Base-by-base conservation (phyloP, 1,140 invertebrate species). In the Pachyrhynchus sulphureomaculatus region DNA sequence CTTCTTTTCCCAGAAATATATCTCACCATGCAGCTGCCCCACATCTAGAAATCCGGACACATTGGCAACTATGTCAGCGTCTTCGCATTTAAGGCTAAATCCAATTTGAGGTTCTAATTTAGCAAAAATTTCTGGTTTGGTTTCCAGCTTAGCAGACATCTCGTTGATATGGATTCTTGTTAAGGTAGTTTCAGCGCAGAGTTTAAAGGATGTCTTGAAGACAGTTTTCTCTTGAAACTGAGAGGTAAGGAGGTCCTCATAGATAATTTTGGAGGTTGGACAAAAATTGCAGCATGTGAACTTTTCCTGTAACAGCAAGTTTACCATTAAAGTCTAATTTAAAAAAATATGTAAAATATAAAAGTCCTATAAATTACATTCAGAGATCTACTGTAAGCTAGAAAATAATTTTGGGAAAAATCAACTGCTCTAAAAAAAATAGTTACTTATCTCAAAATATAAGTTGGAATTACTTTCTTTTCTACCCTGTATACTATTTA, bases 1-100 rank as follows among this genome's bases (percentile, higher is more conserved):
- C 29, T 54, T 62, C 5, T 36, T 45, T 8, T 62, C 58, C 64
- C 64, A 66, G 13, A 47, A 58, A n/a, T 47, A 17, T 0, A 15
- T 17, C 4, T 52, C 53, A 6, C 48, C 36, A 9, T n/a, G n/a
- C 8, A 21, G 4, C 12, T 10, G 39, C 8, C 64, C 64, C 32
- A 66, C 15, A 9, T 55, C 55, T 17, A 66, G 21, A 23, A 66
- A 66, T 32, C 64, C 53, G 2, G 54, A 47, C 23, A 56, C 9
- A 1, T 48, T 42, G 4, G 24, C 24, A 13, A 36, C 41, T 5
- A 59, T 47, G 12, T 32, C 15, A 4, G 47, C n/a, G 6, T 53
- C 32, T 18, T 64, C 41, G 20, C 53, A 57, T 15, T 48, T 39
- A 5, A 66, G 23, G 6, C 37, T 13, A 39, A 53, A 37, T 5